Percentiles rank a stretch among this genome's conserved stretches.
These are phyloP conservation scores for Porphyrio hochstetteri DNA, from an alignment of 2,113 vertebrate species.

Conservation along the genomic window DNA sequence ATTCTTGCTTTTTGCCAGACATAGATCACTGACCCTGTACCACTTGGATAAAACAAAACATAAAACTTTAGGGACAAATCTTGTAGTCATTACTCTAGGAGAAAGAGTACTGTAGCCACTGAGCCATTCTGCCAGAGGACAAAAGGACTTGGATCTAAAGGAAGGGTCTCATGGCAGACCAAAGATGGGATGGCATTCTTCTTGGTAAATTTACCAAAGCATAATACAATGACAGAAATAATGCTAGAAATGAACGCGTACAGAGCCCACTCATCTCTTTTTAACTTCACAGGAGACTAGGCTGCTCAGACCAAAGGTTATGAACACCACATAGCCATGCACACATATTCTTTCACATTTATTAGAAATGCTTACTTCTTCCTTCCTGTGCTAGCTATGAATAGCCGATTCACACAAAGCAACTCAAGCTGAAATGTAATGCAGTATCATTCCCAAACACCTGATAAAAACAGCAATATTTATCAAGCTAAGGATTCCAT, in stretches of 20 bases:
- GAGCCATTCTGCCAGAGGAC: neutral
- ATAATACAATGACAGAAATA: neutral
- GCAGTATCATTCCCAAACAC: neutral
- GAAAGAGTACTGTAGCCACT: neutral
- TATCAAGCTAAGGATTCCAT: neutral
- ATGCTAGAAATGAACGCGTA: neutral
- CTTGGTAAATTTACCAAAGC: neutral
- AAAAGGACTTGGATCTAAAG: neutral
- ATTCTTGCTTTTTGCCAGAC: neutral
- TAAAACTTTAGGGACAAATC: neutral
- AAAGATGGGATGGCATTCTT: neutral
- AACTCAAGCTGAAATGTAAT: neutral
- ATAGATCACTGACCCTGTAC: neutral
- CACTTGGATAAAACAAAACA: neutral
- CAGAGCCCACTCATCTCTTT: neutral
- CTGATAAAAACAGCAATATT: neutral
- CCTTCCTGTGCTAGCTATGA: neutral
- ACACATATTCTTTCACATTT: neutral
- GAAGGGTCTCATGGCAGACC: neutral
- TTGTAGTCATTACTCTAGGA: neutral
- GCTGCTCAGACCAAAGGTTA: neutral
- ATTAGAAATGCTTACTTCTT: neutral
- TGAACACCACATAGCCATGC: neutral
- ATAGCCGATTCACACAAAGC: neutral
- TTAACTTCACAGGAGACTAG: neutral